Evolutionary conservation across 2,888 invertebrate genomes (phyloP).

Genomic region (Kryphioiulus occultus): DNA sequence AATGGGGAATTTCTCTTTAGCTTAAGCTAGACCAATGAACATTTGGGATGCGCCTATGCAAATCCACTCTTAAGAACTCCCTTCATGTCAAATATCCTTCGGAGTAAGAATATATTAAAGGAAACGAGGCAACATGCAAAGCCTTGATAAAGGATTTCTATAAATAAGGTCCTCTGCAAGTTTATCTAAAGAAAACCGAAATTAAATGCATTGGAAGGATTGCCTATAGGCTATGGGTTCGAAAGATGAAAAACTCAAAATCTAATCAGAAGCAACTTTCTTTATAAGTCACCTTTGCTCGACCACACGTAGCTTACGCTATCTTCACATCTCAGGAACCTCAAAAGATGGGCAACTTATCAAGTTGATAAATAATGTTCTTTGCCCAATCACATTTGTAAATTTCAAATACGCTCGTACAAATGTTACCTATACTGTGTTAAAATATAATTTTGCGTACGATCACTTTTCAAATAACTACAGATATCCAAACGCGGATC

Average conservation of each 20-base stretch:
- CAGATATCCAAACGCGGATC: too few relatives aligned
- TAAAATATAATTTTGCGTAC: too few relatives aligned
- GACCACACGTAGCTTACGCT: neutral
- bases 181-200: neutral
- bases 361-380: too few relatives aligned
- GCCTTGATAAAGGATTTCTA: neutral
- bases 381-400: too few relatives aligned
- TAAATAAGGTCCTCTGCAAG: neutral
- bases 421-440: too few relatives aligned
- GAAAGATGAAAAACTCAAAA: neutral
- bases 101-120: neutral
- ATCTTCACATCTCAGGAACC: neutral
- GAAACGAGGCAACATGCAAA: neutral
- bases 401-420: too few relatives aligned
- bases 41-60: conserved; percentile 20
- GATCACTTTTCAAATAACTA: too few relatives aligned
- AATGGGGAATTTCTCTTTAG: neutral
- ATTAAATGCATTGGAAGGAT: neutral
- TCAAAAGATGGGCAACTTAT: neutral
- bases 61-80: conserved; percentile 17
- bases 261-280: conserved; percentile 2
- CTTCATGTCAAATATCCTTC: neutral
- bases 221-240: neutral
- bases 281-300: neutral
- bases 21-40: conserved; percentile 28